phyloP scores from a whole-genome alignment of 2,888 invertebrate species.

The Lycocerus yunnanus region DNA sequence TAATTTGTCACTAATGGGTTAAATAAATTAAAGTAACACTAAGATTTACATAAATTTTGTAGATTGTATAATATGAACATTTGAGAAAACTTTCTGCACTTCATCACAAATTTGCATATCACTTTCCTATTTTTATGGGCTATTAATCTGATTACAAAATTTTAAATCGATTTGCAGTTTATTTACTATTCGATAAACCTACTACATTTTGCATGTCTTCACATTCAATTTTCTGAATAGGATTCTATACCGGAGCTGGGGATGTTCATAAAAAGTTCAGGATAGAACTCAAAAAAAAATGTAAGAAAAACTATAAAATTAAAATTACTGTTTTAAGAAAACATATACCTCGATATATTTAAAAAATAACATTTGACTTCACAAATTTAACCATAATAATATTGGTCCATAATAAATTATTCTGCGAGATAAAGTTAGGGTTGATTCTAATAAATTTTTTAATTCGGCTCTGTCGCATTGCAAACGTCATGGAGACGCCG shows the following conservation, averaged over 20 bases:
- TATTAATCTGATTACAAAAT: neutral
- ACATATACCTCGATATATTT: neutral
- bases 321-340: neutral
- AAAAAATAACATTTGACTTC: neutral
- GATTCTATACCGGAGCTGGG: slow-evolving; percentile 19
- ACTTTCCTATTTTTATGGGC: neutral
- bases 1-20: neutral
- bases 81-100: neutral
- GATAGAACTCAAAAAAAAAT: slow-evolving; percentile 9
- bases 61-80: neutral
- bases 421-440: neutral
- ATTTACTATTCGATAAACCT: neutral
- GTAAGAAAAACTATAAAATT: neutral
- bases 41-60: neutral
- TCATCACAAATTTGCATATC: neutral
- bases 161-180: neutral
- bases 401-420: too few relatives aligned
- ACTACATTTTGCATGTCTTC: slow-evolving; percentile 3
- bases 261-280: slow-evolving; percentile 19
- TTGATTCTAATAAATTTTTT: neutral
- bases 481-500: slow-evolving; percentile 48
- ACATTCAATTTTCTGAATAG: slow-evolving; percentile 20
- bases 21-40: neutral
- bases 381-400: too few relatives aligned
- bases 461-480: slow-evolving; percentile 38